These are phyloP conservation scores for Anthonomus grandis DNA, from an alignment of 1,140 invertebrate species.

Conservation along the genomic window DNA sequence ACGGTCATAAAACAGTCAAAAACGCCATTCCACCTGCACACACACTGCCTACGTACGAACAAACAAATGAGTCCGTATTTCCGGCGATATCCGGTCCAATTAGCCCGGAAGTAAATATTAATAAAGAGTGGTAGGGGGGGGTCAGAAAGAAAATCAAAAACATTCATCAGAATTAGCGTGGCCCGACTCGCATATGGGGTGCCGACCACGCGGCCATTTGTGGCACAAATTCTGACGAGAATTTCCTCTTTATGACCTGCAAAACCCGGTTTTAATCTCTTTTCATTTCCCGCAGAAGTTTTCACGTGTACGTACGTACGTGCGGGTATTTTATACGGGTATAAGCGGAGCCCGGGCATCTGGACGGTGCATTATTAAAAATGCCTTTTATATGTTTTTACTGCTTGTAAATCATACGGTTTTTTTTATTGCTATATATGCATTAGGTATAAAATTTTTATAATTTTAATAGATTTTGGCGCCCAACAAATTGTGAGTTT, in stretches of 20 bases:
- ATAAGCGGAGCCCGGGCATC: no score
- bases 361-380: background rate
- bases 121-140: conserved; percentile 32
- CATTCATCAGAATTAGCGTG: conserved; percentile 42
- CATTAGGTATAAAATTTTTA: no score
- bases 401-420: background rate
- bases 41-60: background rate
- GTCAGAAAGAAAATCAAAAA: conserved; percentile 42
- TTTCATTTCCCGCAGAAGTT: conserved; percentile 25
- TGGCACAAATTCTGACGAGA: conserved; percentile 43
- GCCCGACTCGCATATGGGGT: conserved; percentile 37
- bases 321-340: no score
- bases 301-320: conserved; percentile 1
- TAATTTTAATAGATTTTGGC: no score
- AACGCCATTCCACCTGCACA: conserved; percentile 27
- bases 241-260: conserved; percentile 32
- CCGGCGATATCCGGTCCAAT: conserved; percentile 31
- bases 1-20: conserved; percentile 27
- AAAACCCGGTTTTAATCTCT: conserved; percentile 26
- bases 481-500: no score
- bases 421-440: no score
- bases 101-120: conserved; percentile 32
- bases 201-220: conserved; percentile 38
- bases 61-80: conserved; percentile 20
- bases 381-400: background rate